Evolutionary conservation across 2,888 invertebrate genomes (phyloP), one percentile per base, ranked within the genome.

Genomic region (Limulus polyphemus): DNA sequence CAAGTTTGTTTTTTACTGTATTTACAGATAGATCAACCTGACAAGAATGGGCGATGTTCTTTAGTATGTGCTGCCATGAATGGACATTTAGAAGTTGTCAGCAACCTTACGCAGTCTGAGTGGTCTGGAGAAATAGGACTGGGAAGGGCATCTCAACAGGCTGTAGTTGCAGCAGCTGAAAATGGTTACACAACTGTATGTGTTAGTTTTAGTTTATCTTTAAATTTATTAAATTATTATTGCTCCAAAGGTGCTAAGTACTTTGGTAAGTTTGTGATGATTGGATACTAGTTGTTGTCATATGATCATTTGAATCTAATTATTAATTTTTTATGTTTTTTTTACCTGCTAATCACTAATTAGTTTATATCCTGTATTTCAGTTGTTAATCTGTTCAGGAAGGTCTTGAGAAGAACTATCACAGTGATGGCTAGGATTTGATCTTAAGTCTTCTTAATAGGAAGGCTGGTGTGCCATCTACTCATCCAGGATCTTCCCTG

Each of bases 11-110:
- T 32, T n/a, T 32, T 32, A 32, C 32, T 32, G 32, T 32, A n/a
- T 14, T 59, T 65, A 51, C 70, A 77, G 77, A 68, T 77, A 17
- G 74, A 74, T 55, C 74, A 75, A 59, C 67, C 71, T 47, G 76
- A 77, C 69, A 71, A 72, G 62, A 72, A 71, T 61, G 75, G 75
- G 11, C 74, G 75, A 89, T 77, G 91, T 71, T 87, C 94, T 0
- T 77, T 94, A 62, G 90, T 93, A 0, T 92, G 94, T 75, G 94
- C 94, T 1, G 90, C 94, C 0, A 83, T 88, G 70, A 87, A 87
- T 72, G 93, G 93, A 0, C 88, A 88, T 72, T 78, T 90, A 51
- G 88, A 89, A 67, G 87, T 93, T 1, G 88, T 94, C 0, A 88
- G 88, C 51, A 90, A 91, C 74, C 80, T 95, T 32, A 79, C 94